Evolutionary conservation across 1,140 invertebrate genomes (phyloP).

Genomic region (Drosophila miranda): DNA sequence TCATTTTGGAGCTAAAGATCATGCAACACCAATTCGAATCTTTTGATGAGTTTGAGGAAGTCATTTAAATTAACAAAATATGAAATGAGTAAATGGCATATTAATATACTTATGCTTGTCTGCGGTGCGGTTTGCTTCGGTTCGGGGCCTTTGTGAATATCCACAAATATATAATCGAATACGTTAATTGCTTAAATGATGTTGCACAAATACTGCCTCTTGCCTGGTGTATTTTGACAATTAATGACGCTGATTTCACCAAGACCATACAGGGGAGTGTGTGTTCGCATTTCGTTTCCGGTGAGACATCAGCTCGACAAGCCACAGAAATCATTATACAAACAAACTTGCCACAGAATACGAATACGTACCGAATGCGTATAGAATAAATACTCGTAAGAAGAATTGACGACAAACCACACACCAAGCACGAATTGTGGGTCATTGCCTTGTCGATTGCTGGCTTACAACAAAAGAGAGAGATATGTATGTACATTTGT

Average conservation of each 20-base stretch:
- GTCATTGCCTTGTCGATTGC: slow-evolving; percentile 52
- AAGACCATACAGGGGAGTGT: slow-evolving; percentile 21
- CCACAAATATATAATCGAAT: slow-evolving; percentile 37
- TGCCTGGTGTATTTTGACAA: slow-evolving; percentile 55
- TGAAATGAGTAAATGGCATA: slow-evolving; percentile 33
- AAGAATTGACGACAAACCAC: slow-evolving; percentile 19
- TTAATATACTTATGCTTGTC: slow-evolving; percentile 44
- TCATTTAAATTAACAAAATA: slow-evolving; percentile 40
- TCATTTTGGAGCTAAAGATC: slow-evolving; percentile 2
- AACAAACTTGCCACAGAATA: slow-evolving; percentile 47
- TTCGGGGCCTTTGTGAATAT: slow-evolving; percentile 25
- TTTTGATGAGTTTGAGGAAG: slow-evolving; percentile 30
- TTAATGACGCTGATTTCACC: slow-evolving; percentile 73
- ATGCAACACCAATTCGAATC: slow-evolving; percentile 18
- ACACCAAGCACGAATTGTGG: slow-evolving; percentile 20
- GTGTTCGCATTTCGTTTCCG: slow-evolving; percentile 47
- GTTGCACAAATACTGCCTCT: slow-evolving; percentile 60
- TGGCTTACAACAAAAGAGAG: slow-evolving; percentile 17
- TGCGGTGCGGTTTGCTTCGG: slow-evolving; percentile 20
- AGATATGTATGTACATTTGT: not conserved
- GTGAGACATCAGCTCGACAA: slow-evolving; percentile 45
- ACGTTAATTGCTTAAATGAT: slow-evolving; percentile 71
- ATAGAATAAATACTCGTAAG: slow-evolving; percentile 6
- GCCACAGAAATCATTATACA: slow-evolving; percentile 15
- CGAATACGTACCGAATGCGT: slow-evolving; percentile 5